Conservation (phyloP, 2,113 vertebrate genomes). For the Falcunculus frontatus region DNA sequence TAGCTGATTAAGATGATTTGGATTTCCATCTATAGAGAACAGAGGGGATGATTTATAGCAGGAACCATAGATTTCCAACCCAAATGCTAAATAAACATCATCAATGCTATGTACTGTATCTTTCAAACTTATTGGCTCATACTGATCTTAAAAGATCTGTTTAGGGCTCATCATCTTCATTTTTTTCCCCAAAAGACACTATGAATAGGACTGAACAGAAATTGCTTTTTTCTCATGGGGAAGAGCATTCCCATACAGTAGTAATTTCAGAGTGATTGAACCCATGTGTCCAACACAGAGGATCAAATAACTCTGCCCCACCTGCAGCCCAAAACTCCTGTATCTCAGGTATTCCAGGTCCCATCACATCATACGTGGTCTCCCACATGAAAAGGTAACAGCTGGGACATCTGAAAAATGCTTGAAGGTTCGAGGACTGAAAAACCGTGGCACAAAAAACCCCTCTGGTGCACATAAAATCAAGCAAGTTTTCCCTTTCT, state of each 20-base stretch:
- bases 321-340: neutral
- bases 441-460: fast-evolving
- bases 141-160: neutral
- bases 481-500: neutral
- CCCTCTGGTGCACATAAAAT: neutral
- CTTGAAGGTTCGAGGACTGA: neutral
- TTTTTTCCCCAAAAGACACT: neutral
- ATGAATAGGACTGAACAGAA: neutral
- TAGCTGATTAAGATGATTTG: neutral
- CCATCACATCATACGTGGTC: neutral
- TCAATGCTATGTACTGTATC: neutral
- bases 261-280: neutral
- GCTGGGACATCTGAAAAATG: neutral
- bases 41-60: neutral
- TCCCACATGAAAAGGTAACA: neutral
- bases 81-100: neutral
- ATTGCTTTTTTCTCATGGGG: neutral
- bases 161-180: neutral
- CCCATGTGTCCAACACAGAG: neutral
- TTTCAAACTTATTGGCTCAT: neutral
- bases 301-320: neutral
- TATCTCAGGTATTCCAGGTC: neutral
- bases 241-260: neutral
- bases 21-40: neutral
- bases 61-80: neutral